Evolutionary conservation across 2,888 invertebrate species (phyloP).

Genomic region (Smittia aterrima): DNA sequence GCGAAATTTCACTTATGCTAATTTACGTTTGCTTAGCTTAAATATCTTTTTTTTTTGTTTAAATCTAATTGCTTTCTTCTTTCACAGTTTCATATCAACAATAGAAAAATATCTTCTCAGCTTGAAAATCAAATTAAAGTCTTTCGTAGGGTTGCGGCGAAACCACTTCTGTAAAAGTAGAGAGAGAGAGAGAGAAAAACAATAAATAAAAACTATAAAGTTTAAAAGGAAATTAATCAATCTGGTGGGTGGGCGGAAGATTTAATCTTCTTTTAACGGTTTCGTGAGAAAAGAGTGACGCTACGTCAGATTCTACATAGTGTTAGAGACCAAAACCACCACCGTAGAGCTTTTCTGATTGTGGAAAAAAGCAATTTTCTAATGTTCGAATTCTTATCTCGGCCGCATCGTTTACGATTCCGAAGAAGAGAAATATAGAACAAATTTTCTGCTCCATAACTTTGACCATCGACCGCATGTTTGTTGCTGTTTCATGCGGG

Average conservation of each 20-base stretch:
- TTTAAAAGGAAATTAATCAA: constrained; percentile 18
- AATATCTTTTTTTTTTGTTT: not conserved
- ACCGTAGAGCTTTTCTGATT: not conserved
- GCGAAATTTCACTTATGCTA: not conserved
- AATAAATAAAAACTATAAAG: constrained; percentile 44
- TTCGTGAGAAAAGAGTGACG: no score
- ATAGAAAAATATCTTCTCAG: not conserved
- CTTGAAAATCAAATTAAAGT: constrained; percentile 62
- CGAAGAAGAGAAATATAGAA: not conserved
- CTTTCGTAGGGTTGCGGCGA: constrained; percentile 90
- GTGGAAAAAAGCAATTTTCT: not conserved
- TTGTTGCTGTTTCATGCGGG: not conserved
- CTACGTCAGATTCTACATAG: no score
- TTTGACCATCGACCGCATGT: not conserved
- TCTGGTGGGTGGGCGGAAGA: not conserved
- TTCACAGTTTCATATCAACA: constrained; percentile 8
- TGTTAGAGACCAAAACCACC: not conserved
- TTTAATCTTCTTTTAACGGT: no score
- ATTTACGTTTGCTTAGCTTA: not conserved
- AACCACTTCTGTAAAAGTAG: constrained; percentile 81
- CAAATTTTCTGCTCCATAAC: constrained; percentile 3
- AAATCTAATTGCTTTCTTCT: constrained; percentile 9
- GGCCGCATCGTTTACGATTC: not conserved
- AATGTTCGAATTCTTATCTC: not conserved
- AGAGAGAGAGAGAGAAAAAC: constrained; percentile 50